phyloP scores from a whole-genome alignment of 2,113 vertebrate species.

The Synodontis membranacea region DNA sequence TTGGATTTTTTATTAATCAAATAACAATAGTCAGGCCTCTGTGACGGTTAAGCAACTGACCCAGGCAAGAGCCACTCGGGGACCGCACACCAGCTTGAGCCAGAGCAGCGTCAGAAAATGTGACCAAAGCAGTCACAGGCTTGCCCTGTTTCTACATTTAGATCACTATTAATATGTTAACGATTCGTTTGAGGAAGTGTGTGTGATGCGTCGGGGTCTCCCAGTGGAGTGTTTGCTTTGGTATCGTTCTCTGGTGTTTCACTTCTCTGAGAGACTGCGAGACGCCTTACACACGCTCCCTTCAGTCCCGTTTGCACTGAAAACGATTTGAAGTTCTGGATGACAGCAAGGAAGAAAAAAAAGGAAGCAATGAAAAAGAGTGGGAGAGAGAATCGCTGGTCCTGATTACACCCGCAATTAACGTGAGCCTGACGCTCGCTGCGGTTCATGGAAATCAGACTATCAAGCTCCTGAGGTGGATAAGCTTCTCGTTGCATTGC shows the following conservation, averaged over 20 bases:
- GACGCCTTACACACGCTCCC: conserved; percentile 39
- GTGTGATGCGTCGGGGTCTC: conserved; percentile 49
- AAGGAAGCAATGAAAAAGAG: conserved; percentile 36
- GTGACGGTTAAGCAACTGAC: not conserved
- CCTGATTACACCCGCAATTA: not conserved
- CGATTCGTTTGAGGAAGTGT: conserved; percentile 48
- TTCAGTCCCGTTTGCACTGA: not conserved
- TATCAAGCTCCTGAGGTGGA: not conserved
- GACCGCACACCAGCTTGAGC: not conserved
- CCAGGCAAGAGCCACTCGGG: not conserved
- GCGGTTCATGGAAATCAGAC: not conserved
- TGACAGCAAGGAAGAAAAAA: conserved; percentile 49
- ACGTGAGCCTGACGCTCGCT: not conserved
- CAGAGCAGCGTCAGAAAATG: not conserved
- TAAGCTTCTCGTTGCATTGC: conserved; percentile 2
- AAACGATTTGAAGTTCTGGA: not conserved
- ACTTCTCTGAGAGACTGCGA: conserved; percentile 54
- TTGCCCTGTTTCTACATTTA: not conserved
- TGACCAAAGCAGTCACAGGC: no score
- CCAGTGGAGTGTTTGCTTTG: conserved; percentile 70
- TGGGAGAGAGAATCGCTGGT: conserved; percentile 1
- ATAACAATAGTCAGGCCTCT: not conserved
- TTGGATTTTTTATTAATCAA: not conserved
- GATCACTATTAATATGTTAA: conserved; percentile 19
- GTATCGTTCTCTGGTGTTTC: conserved; percentile 76